Percentiles rank a stretch among this genome's conserved stretches.
These are phyloP conservation scores for Hippocampus abdominalis DNA, from an alignment of 2,113 vertebrate genomes.

Conservation along the genomic window DNA sequence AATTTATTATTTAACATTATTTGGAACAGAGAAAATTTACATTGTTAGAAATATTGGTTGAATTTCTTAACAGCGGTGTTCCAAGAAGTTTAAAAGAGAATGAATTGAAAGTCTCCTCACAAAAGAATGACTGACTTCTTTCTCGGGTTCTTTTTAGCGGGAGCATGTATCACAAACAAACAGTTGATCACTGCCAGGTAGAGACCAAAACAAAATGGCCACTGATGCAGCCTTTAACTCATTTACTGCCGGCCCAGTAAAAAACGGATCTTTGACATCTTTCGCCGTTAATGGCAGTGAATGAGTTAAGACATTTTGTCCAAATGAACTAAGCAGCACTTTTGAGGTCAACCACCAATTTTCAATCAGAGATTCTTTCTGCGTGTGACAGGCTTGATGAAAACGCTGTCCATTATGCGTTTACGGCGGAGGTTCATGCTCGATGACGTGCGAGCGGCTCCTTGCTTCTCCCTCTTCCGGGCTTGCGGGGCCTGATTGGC, in stretches of 20 bases:
- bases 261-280: no score
- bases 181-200: not conserved
- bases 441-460: constrained; percentile 37
- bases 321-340: not conserved
- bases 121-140: not conserved
- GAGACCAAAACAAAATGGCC: constrained; percentile 34
- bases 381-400: constrained; percentile 84
- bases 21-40: constrained; percentile 88
- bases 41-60: constrained; percentile 66
- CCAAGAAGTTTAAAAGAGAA: constrained; percentile 34
- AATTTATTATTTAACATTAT: constrained; percentile 80
- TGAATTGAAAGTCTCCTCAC: constrained; percentile 32
- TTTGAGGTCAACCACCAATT: not conserved
- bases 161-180: constrained; percentile 9
- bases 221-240: constrained; percentile 13
- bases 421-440: constrained; percentile 72
- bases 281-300: no score
- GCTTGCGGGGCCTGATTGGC: constrained; percentile 51
- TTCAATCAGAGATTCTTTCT: constrained; percentile 84
- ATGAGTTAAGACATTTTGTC: no score
- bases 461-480: constrained; percentile 49
- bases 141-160: constrained; percentile 21
- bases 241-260: no score
- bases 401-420: constrained; percentile 76
- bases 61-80: constrained; percentile 63